Percentiles rank a stretch among this genome's conserved stretches.
Conservation (phyloP, 2,797 vertebrate genomes). For the Coluber constrictor region DNA sequence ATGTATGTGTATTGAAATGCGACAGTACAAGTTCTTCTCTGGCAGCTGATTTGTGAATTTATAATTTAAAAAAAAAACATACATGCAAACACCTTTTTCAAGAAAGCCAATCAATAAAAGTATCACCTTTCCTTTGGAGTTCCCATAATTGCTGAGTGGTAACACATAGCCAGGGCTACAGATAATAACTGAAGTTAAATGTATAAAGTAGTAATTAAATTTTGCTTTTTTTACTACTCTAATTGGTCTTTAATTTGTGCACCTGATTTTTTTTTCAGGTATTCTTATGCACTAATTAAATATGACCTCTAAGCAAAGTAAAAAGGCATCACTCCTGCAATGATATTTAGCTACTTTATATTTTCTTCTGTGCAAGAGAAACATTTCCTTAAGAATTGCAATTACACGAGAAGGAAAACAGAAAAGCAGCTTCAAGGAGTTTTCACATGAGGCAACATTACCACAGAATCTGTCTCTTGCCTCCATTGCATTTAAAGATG, state of each 20-base stretch:
- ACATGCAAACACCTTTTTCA: constrained; percentile 37
- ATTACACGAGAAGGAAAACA: constrained; percentile 41
- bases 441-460: constrained; percentile 37
- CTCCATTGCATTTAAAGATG: background rate
- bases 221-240: constrained; percentile 47
- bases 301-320: constrained; percentile 65
- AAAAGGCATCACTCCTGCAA: constrained; percentile 40
- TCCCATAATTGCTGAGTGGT: constrained; percentile 51
- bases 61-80: constrained; percentile 4
- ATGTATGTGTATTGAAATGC: rapidly evolving
- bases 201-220: constrained; percentile 68
- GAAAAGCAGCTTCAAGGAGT: constrained; percentile 33
- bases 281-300: constrained; percentile 67
- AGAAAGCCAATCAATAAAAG: constrained; percentile 47
- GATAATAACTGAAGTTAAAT: constrained; percentile 64
- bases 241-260: constrained; percentile 76
- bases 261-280: constrained; percentile 68
- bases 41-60: constrained; percentile 44
- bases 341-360: constrained; percentile 36
- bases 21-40: constrained; percentile 46
- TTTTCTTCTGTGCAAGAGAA: constrained; percentile 34
- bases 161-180: constrained; percentile 51
- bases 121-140: constrained; percentile 44
- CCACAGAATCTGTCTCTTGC: background rate
- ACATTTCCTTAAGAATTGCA: constrained; percentile 38